Evolutionary conservation across 2,113 vertebrate species (phyloP).

Genomic region (Dromaius novaehollandiae): DNA sequence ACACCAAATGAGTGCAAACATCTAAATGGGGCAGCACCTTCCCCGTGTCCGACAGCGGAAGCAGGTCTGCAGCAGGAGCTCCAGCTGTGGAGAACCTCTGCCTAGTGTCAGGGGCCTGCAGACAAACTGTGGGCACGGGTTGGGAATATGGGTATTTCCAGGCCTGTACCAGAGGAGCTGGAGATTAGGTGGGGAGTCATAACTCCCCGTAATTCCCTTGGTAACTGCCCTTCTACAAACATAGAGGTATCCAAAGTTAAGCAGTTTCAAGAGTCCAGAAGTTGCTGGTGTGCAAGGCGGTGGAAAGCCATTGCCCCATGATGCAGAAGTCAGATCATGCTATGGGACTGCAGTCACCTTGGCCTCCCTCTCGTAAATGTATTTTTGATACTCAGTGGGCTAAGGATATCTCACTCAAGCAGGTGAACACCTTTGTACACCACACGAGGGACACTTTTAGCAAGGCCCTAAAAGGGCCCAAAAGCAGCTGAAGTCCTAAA

Average conservation of each 20-base stretch:
- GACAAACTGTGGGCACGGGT: background rate
- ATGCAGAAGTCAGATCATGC: rapidly evolving
- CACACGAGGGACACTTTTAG: background rate
- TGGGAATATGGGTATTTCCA: background rate
- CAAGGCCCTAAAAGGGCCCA: too few species aligned
- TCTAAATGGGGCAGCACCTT: background rate
- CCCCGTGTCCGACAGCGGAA: rapidly evolving
- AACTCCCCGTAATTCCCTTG: background rate
- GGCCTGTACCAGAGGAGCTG: background rate
- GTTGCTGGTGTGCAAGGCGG: too few species aligned
- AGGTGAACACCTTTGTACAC: background rate
- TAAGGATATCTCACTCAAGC: background rate
- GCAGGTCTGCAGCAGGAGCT: background rate
- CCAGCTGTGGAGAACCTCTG: background rate
- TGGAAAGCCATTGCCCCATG: rapidly evolving
- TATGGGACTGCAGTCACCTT: background rate
- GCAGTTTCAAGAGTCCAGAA: background rate
- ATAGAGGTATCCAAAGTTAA: background rate
- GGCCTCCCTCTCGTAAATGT: background rate
- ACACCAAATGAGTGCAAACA: background rate
- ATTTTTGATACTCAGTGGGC: background rate
- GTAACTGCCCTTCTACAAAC: background rate
- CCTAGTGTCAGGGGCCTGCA: background rate
- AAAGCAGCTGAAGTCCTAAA: background rate
- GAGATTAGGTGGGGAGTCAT: background rate